Base-by-base conservation (phyloP, 2,797 vertebrate genomes). In the Myiothlypis chrysogaster region DNA sequence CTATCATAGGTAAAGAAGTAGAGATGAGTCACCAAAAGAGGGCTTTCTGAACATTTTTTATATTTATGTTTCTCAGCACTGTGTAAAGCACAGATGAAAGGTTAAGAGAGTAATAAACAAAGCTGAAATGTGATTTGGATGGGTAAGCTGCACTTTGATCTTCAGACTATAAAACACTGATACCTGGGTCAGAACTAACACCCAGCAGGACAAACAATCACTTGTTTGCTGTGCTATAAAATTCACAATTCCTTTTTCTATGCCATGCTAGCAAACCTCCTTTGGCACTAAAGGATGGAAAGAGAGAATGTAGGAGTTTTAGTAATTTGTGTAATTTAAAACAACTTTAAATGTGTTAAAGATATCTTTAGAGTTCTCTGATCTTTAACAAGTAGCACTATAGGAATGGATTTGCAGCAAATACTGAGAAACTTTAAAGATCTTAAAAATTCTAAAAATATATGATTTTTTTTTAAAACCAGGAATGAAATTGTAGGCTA, bases 41-140 rank as follows among this genome's bases (percentile, higher is more conserved):
- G 46, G 19, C 32, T 87, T 90, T 83, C 56, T 70, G 39, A 91
- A 56, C 56, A 1, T 34, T 52, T 50, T 88, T 66, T 83, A 8
- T 87, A 39, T 86, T 60, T 93, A 30, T 87, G 35, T 94, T 94
- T 83, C 73, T 78, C 59, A 56, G 81, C 90, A 39, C 68, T 88
- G n/a, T 63, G 73, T 92, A 87, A 93, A 95, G 68, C 87, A 90
- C 68, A 89, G 57, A 94, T 70, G 61, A 94, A 93, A 92, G 91
- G 94, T 91, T 95, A 91, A 92, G 90, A 85, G 64, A 76, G 73
- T 71, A 86, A 84, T 93, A 94, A 91, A 87, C 63, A 87, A 86
- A 85, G 27, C 68, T 89, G 65, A 46, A 70, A 79, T 88, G 82
- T 64, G 83, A 81, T 86, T 94, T 92, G 90, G 93, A 81, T 95